Percentiles rank a stretch among this genome's conserved stretches.
These are phyloP conservation scores for Brachyhypopomus occidentalis DNA, from an alignment of 2,113 vertebrate species.

Conservation along the genomic window DNA sequence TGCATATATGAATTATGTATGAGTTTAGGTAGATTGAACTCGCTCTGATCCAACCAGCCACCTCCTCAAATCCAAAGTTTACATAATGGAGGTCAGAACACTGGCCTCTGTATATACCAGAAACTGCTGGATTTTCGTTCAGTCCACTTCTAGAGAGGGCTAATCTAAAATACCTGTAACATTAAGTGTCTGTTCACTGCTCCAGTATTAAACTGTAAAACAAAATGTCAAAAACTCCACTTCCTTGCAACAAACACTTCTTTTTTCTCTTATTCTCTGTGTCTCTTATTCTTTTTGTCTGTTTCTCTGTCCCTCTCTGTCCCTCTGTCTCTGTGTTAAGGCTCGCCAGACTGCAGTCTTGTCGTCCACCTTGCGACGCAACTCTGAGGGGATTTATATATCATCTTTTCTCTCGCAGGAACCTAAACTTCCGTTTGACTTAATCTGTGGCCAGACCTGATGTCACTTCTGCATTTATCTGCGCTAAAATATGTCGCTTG, in stretches of 20 bases:
- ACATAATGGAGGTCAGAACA: background rate
- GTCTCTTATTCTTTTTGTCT: background rate
- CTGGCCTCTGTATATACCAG: background rate
- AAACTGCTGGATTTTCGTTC: background rate
- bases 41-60: background rate
- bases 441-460: background rate
- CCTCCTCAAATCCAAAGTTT: background rate
- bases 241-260: background rate
- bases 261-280: background rate
- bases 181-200: background rate
- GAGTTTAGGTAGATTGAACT: background rate
- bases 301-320: background rate
- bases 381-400: constrained; percentile 7
- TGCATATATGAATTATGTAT: background rate
- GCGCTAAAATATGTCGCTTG: background rate
- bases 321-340: background rate
- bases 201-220: background rate
- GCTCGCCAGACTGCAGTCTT: background rate
- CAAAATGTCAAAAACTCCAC: too few species aligned
- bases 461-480: background rate
- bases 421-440: background rate
- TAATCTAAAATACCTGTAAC: background rate
- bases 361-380: background rate
- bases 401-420: background rate
- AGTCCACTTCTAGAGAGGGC: background rate